Conservation (phyloP, 2,888 invertebrate species). For the Meteorus colon region DNA sequence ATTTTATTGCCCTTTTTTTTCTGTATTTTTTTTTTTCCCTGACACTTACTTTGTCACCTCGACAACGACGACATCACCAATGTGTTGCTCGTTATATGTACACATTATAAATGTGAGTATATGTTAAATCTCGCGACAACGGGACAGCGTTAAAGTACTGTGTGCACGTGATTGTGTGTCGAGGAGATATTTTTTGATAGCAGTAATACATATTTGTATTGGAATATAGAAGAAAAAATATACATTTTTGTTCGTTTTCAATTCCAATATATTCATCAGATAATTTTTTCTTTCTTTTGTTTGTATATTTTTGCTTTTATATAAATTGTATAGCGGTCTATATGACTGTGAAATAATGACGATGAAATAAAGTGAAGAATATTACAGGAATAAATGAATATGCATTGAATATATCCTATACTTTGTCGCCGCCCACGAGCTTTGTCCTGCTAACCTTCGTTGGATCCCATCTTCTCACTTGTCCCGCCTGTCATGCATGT, state of each 20-base stretch:
- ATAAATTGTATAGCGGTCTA: not conserved
- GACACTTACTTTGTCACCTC: conserved; percentile 20
- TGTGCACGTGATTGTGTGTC: too few species aligned
- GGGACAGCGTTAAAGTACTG: too few species aligned
- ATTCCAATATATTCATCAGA: not conserved
- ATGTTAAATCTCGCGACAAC: not conserved
- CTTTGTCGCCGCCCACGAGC: conserved; percentile 19
- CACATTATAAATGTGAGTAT: not conserved
- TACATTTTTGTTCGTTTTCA: not conserved
- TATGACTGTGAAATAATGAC: conserved; percentile 48
- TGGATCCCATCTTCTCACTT: conserved; percentile 21
- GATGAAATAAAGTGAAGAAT: conserved; percentile 5
- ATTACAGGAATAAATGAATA: conserved; percentile 16
- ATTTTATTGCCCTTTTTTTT: conserved; percentile 5
- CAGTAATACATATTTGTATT: not conserved
- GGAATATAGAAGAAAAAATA: not conserved
- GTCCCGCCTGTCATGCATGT: not conserved
- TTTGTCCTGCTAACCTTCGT: conserved; percentile 26
- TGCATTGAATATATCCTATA: conserved; percentile 4
- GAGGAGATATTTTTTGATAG: not conserved
- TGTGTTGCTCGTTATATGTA: not conserved
- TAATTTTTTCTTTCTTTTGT: not conserved
- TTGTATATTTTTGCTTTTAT: not conserved
- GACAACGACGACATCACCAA: not conserved
- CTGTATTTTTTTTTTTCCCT: not conserved